These are phyloP conservation scores for Sylvia borin DNA, from an alignment of 2,797 vertebrate species.

Conservation along the genomic window DNA sequence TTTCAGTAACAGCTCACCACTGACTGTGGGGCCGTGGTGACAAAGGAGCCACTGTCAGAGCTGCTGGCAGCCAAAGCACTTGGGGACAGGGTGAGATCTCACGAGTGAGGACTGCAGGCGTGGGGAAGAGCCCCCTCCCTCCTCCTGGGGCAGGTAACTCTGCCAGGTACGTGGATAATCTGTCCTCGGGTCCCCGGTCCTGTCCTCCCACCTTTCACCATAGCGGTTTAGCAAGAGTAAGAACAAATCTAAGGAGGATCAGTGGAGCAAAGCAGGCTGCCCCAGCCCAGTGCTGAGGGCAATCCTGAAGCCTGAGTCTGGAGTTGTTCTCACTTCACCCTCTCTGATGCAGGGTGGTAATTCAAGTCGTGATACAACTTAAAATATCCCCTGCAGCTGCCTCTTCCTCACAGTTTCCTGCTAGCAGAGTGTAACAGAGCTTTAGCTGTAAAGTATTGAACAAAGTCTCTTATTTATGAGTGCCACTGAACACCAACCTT, in stretches of 20 bases:
- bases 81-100: neutral
- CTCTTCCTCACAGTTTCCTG: neutral
- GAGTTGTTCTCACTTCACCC: neutral
- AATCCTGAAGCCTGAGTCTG: neutral
- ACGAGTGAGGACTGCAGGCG: neutral
- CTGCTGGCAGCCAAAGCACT: neutral
- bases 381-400: neutral
- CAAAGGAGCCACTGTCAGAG: constrained; percentile 18
- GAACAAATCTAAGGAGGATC: neutral
- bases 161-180: neutral
- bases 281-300: neutral
- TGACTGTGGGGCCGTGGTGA: neutral
- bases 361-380: neutral
- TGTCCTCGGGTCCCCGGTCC: neutral
- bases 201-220: neutral
- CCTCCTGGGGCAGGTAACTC: neutral
- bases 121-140: neutral
- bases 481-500: neutral
- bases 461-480: constrained; percentile 62
- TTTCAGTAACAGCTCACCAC: neutral
- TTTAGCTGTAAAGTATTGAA: neutral
- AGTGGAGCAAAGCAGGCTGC: neutral
- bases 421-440: neutral
- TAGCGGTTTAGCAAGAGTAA: neutral
- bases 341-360: neutral